Evolutionary conservation across 2,113 vertebrate genomes (phyloP).

Genomic region (Andinoacara biseriatus): DNA sequence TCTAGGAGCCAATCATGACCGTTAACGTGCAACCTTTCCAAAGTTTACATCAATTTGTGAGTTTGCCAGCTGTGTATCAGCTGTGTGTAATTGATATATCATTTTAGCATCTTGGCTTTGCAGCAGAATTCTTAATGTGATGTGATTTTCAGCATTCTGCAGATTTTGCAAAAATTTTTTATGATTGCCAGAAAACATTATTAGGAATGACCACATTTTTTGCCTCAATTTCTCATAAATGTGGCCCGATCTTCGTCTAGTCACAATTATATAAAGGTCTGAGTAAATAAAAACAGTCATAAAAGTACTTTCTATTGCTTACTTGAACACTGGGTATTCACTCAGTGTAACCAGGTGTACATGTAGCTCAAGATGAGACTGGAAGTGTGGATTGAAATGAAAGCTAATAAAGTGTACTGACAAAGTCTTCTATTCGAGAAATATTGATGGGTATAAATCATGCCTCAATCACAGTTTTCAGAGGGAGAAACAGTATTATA

Average conservation of each 20-base stretch:
- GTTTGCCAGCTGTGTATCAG: background rate
- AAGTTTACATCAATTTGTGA: background rate
- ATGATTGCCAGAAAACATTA: background rate
- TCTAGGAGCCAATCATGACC: too few relatives aligned
- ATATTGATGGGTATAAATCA: too few relatives aligned
- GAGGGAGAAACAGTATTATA: too few relatives aligned
- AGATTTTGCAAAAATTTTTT: background rate
- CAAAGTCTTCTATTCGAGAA: too few relatives aligned
- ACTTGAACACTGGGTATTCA: too few relatives aligned
- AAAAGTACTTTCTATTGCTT: too few relatives aligned
- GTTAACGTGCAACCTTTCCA: too few relatives aligned
- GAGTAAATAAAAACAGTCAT: background rate
- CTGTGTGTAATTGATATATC: background rate
- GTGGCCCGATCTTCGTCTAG: background rate
- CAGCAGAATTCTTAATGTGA: background rate
- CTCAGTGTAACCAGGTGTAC: too few relatives aligned
- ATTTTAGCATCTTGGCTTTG: background rate
- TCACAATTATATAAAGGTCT: background rate
- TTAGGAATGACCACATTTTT: background rate
- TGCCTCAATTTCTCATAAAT: background rate
- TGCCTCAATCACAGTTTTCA: too few relatives aligned
- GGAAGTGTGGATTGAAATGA: too few relatives aligned
- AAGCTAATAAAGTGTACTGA: too few relatives aligned
- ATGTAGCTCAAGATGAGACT: too few relatives aligned
- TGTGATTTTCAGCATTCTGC: background rate